phyloP scores from a whole-genome alignment of 1,140 invertebrate genomes.

The Lamellibrachia luymesi region DNA sequence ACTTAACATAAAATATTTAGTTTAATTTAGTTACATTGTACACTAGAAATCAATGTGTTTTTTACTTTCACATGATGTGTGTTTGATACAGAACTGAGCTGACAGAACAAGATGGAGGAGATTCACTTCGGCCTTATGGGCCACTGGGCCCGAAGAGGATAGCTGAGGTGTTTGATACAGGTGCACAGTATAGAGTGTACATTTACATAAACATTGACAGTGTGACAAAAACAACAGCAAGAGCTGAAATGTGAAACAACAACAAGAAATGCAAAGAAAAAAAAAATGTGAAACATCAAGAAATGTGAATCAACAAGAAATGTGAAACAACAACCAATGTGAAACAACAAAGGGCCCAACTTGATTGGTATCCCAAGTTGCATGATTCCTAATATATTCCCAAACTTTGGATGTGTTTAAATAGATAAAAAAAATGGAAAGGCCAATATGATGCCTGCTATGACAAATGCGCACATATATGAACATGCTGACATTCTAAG shows the following conservation, averaged over 20 bases:
- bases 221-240: neutral
- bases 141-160: too few species aligned
- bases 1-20: too few species aligned
- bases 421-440: too few species aligned
- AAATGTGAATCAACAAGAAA: neutral
- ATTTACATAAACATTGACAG: neutral
- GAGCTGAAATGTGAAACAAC: neutral
- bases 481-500: too few species aligned
- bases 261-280: slow-evolving; percentile 2
- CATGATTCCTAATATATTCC: neutral
- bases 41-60: neutral
- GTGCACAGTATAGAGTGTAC: neutral
- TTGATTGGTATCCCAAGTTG: neutral
- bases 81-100: neutral
- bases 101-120: too few species aligned
- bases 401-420: neutral
- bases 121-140: too few species aligned
- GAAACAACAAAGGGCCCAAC: neutral
- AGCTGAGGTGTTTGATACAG: neutral
- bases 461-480: too few species aligned
- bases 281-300: neutral
- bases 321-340: neutral
- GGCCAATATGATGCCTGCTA: too few species aligned
- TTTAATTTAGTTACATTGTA: neutral
- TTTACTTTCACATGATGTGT: neutral